Evolutionary conservation across 2,797 vertebrate species (phyloP).

Genomic region (Muscicapa striata): DNA sequence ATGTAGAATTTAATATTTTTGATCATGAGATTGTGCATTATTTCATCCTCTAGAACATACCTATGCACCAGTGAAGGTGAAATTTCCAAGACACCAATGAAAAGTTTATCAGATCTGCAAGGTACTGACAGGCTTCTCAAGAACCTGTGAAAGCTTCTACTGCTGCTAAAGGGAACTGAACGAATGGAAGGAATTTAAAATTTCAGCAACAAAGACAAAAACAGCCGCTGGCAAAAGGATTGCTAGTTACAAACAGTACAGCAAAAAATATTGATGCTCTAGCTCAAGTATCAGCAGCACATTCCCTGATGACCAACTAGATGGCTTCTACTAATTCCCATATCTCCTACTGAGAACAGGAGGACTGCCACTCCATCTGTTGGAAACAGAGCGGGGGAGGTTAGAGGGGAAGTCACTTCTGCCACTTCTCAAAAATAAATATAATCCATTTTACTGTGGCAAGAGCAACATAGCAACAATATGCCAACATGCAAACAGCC

Average conservation of each 20-base stretch:
- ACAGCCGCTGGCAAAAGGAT: background rate
- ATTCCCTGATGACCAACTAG: constrained; percentile 39
- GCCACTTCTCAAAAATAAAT: background rate
- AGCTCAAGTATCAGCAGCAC: constrained; percentile 15
- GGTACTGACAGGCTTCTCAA: background rate
- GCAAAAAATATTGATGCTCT: constrained; percentile 19
- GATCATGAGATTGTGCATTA: background rate
- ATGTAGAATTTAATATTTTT: background rate
- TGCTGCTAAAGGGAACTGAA: background rate
- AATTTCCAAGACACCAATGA: background rate
- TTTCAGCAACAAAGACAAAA: constrained; percentile 24
- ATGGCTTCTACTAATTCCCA: constrained; percentile 26
- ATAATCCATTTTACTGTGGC: background rate
- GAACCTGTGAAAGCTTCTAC: background rate
- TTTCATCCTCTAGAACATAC: background rate
- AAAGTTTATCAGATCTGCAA: background rate
- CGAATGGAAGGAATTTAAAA: background rate
- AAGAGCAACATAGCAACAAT: background rate
- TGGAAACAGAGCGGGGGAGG: background rate
- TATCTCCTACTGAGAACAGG: background rate
- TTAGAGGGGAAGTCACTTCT: background rate
- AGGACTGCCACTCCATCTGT: constrained; percentile 31
- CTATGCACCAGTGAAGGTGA: background rate
- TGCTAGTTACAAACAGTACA: background rate
- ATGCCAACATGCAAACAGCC: background rate